phyloP scores from a whole-genome alignment of 2,888 invertebrate genomes.

The Sinelater perroti region DNA sequence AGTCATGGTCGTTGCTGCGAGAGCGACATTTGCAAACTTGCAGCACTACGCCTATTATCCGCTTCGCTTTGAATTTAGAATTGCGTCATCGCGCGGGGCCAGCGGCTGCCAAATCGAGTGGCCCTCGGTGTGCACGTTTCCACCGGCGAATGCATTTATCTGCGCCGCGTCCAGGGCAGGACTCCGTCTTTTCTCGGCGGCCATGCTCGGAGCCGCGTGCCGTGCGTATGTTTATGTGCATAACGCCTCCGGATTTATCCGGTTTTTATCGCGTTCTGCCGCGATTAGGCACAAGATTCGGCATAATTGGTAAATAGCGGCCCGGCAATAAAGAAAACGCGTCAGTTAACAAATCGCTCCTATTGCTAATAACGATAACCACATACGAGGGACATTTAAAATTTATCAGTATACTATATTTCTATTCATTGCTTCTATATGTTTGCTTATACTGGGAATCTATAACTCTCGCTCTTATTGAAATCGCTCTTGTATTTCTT shows the following conservation, averaged over 20 bases:
- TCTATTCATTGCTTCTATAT: no score
- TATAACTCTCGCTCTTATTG: no score
- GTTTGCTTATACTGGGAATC: no score
- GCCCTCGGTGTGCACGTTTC: conserved; percentile 24
- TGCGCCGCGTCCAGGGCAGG: not conserved
- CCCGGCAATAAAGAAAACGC: no score
- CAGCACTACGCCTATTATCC: conserved; percentile 45
- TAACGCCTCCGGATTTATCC: conserved; percentile 15
- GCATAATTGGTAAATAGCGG: conserved; percentile 8
- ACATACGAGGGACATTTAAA: no score
- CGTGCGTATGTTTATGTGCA: no score
- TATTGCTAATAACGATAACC: no score
- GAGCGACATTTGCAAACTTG: conserved; percentile 53
- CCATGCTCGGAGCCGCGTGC: not conserved
- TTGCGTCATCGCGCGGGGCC: conserved; percentile 42
- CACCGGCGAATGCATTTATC: not conserved
- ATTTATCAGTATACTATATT: no score
- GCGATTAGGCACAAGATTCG: conserved; percentile 11
- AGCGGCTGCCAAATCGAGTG: conserved; percentile 34
- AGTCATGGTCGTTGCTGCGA: conserved; percentile 41
- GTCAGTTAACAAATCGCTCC: no score
- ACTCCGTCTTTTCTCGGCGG: conserved; percentile 5
- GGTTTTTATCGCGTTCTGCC: conserved; percentile 16
- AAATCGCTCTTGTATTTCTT: no score
- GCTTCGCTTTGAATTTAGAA: conserved; percentile 41